Conservation (phyloP, 2,888 invertebrate genomes). For the Amphipoea oculea region DNA sequence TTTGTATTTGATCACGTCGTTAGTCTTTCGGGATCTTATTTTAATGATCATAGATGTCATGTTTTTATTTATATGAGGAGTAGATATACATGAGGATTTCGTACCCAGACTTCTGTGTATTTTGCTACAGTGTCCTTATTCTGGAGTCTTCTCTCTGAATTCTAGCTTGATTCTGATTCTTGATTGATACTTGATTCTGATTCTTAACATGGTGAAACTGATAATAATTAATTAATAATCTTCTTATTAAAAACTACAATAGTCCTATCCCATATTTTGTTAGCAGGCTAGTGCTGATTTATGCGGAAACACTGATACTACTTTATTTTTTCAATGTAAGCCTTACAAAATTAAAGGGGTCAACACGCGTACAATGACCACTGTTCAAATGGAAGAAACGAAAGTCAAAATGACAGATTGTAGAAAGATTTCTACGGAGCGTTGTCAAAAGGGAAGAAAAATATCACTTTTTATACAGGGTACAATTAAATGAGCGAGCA, state of each 20-base stretch:
- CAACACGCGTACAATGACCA: not conserved
- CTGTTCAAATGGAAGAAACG: not conserved
- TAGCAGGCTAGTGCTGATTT: not conserved
- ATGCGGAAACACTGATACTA: not conserved
- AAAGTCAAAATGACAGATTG: not conserved
- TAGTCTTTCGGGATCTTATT: constrained; percentile 39
- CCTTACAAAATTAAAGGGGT: not conserved
- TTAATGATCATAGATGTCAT: constrained; percentile 7
- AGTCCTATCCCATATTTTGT: not conserved
- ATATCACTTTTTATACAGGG: not conserved
- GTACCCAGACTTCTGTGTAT: not conserved
- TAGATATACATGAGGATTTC: not conserved
- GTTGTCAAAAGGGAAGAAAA: not conserved
- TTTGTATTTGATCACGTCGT: constrained; percentile 20
- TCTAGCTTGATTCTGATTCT: too few species aligned
- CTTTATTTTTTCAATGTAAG: not conserved
- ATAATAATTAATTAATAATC: not conserved
- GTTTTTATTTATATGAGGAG: constrained; percentile 3
- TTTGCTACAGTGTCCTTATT: not conserved
- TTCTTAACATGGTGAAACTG: not conserved
- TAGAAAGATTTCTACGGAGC: not conserved
- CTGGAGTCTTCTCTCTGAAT: not conserved
- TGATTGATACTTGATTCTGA: too few species aligned
- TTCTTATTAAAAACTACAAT: not conserved
- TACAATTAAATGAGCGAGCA: too few species aligned